These are phyloP conservation scores for Tetranychus urticae DNA, from an alignment of 1,140 invertebrate genomes.

Conservation along the genomic window DNA sequence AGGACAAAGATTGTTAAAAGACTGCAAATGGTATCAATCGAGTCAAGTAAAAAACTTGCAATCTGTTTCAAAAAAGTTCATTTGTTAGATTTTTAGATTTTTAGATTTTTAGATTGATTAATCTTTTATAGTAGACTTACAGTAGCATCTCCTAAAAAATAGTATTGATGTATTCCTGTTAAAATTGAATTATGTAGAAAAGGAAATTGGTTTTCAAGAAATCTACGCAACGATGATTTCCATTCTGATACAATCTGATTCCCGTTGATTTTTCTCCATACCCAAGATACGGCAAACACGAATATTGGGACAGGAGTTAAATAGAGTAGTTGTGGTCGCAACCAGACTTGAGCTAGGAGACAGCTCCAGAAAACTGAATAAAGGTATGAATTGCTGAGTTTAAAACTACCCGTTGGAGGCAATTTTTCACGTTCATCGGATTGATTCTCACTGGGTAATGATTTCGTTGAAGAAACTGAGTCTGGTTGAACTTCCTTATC, in stretches of 20 bases:
- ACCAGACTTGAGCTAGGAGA: conserved; percentile 39
- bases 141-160: background rate
- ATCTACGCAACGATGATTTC: background rate
- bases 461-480: background rate
- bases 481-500: background rate
- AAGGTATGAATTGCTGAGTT: conserved; percentile 33
- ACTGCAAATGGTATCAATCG: conserved; percentile 26
- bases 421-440: background rate
- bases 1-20: conserved; percentile 25
- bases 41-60: conserved; percentile 20
- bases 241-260: background rate
- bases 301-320: conserved; percentile 36
- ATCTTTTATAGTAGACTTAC: background rate
- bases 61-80: conserved; percentile 16
- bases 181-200: conserved; percentile 1
- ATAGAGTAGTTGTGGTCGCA: conserved; percentile 39
- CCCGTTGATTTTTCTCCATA: background rate
- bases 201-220: background rate
- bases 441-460: conserved; percentile 8
- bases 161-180: background rate
- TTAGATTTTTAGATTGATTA: background rate
- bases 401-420: conserved; percentile 4
- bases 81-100: too few species aligned
- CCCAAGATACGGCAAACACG: conserved; percentile 24
- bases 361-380: conserved; percentile 40